phyloP scores from a whole-genome alignment of 64 coral and sea anemone genomes.

The Actinia tenebrosa region DNA sequence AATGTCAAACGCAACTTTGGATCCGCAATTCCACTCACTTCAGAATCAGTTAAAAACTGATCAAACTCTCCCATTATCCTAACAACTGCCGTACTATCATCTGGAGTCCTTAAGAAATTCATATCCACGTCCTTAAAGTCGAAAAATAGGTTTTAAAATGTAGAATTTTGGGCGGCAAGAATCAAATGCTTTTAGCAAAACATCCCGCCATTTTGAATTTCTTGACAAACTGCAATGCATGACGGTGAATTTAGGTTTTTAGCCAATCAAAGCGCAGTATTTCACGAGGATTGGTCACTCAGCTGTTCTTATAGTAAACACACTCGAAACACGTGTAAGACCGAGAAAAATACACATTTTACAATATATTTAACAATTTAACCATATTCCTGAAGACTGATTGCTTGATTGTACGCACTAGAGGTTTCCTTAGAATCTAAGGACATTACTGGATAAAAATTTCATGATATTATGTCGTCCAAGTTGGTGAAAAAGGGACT shows the following conservation, averaged over 20 bases:
- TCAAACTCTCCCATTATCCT: constrained; percentile 88
- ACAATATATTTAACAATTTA: background rate
- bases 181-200: background rate
- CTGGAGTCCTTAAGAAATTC: constrained; percentile 89
- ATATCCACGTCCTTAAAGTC: constrained; percentile 14
- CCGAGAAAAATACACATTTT: background rate
- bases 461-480: constrained; percentile 50
- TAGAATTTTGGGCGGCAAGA: background rate
- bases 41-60: constrained; percentile 66
- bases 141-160: background rate
- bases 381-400: background rate
- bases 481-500: constrained; percentile 81
- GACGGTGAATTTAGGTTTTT: background rate
- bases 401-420: background rate
- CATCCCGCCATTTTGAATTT: constrained; percentile 41
- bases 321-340: background rate
- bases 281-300: background rate
- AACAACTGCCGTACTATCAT: constrained; percentile 87
- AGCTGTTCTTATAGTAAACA: constrained; percentile 5
- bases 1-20: constrained; percentile 60
- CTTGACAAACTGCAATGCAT: background rate
- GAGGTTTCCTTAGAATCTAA: background rate
- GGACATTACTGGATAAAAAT: background rate
- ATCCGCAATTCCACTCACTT: constrained; percentile 36
- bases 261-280: constrained; percentile 5